Evolutionary conservation across 2,113 vertebrate genomes (phyloP).

Genomic region (Heterotis niloticus): DNA sequence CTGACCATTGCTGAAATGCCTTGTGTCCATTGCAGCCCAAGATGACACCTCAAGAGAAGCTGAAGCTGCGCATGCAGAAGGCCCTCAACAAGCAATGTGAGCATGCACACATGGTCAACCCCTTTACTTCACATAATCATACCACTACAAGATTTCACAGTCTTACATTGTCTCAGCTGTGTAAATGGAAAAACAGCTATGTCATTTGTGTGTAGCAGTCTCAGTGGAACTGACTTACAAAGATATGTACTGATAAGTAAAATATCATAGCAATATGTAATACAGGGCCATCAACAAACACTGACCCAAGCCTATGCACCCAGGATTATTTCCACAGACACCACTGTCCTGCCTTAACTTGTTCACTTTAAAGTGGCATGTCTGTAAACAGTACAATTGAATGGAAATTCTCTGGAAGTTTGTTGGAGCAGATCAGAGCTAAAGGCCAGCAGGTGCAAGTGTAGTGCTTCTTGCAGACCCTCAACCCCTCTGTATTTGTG

Average conservation of each 20-base stretch:
- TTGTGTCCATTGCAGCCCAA: constrained; percentile 74
- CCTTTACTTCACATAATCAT: background rate
- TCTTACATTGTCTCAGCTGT: background rate
- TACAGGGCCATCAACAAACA: too few relatives aligned
- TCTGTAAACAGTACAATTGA: background rate
- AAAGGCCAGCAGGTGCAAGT: background rate
- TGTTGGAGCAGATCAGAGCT: background rate
- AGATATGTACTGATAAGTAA: too few relatives aligned
- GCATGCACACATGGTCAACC: constrained; percentile 33
- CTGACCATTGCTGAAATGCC: constrained; percentile 44
- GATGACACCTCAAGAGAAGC: constrained; percentile 85
- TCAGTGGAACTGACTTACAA: too few relatives aligned
- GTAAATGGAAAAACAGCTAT: background rate
- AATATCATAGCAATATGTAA: too few relatives aligned
- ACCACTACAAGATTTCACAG: background rate
- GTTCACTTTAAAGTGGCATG: background rate
- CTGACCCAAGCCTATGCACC: background rate
- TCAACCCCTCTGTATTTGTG: background rate
- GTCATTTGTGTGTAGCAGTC: too few relatives aligned
- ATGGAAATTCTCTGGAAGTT: background rate
- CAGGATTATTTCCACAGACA: background rate
- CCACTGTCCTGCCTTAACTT: background rate
- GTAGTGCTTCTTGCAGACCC: background rate
- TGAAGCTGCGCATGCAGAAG: constrained; percentile 88
- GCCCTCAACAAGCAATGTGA: constrained; percentile 88